These are phyloP conservation scores for Allolobophora icterica DNA, from an alignment of 2,888 invertebrate species.

Conservation along the genomic window DNA sequence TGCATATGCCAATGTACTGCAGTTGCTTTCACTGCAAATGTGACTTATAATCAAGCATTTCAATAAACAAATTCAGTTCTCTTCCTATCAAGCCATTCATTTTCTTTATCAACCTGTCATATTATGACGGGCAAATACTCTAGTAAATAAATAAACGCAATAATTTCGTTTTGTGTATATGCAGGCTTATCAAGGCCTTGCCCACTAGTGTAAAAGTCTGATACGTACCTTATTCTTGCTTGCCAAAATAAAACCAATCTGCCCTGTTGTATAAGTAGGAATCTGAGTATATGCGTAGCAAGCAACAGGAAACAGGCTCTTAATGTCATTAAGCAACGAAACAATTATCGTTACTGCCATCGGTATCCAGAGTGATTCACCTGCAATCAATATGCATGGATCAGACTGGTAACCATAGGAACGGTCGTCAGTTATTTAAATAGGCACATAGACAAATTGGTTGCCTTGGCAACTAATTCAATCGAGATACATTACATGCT, in stretches of 20 bases:
- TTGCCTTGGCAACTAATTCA: too few relatives aligned
- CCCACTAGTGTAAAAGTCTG: not conserved
- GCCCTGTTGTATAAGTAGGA: conserved; percentile 95
- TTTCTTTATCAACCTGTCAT: too few relatives aligned
- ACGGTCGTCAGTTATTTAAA: too few relatives aligned
- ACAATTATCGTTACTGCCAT: conserved; percentile 75
- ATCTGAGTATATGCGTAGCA: conserved; percentile 83
- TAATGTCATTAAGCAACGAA: conserved; percentile 71
- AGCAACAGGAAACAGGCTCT: conserved; percentile 78
- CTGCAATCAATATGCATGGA: conserved; percentile 39
- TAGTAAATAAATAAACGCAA: not conserved
- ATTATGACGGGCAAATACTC: too few relatives aligned
- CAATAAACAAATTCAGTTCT: too few relatives aligned
- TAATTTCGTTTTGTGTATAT: not conserved
- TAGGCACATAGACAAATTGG: too few relatives aligned
- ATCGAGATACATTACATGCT: too few relatives aligned
- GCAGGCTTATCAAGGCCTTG: not conserved
- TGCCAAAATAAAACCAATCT: conserved; percentile 92
- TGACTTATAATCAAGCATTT: too few relatives aligned
- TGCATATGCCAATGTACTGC: too few relatives aligned
- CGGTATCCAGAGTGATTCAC: conserved; percentile 77
- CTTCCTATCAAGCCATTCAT: too few relatives aligned
- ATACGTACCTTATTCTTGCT: conserved; percentile 72
- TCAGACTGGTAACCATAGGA: not conserved
- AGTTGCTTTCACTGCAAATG: too few relatives aligned